phyloP scores from a whole-genome alignment of 2,113 vertebrate genomes.

The Nibea albiflora region DNA sequence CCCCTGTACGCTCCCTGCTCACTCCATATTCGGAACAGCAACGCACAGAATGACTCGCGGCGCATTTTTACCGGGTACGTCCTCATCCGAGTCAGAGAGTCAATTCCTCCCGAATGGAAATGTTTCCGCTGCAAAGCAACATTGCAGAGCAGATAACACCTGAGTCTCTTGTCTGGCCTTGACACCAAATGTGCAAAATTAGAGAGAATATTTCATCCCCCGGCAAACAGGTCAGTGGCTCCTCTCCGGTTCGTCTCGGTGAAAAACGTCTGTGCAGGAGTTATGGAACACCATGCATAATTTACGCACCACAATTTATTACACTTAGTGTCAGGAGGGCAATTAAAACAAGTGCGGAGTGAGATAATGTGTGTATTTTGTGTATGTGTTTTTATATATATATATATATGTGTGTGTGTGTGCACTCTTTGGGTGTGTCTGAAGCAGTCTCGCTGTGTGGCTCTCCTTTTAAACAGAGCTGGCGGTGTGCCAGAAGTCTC shows the following conservation, averaged over 20 bases:
- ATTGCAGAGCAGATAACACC: constrained; percentile 22
- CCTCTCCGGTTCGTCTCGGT: constrained; percentile 23
- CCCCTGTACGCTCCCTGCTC: neutral
- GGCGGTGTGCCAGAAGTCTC: constrained; percentile 57
- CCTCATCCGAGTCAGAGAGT: constrained; percentile 35
- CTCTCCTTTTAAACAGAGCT: constrained; percentile 39
- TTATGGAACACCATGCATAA: constrained; percentile 59
- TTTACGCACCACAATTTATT: constrained; percentile 64
- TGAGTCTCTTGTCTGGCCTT: neutral
- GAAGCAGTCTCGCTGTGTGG: constrained; percentile 35
- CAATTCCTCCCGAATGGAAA: constrained; percentile 37
- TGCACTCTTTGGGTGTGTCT: constrained; percentile 29
- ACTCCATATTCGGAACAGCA: constrained; percentile 6
- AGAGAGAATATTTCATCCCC: constrained; percentile 27
- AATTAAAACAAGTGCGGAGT: constrained; percentile 63
- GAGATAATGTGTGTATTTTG: constrained; percentile 29
- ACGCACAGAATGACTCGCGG: neutral
- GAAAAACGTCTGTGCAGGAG: constrained; percentile 27
- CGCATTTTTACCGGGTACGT: neutral
- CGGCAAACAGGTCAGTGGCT: constrained; percentile 43
- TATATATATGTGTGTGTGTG: neutral
- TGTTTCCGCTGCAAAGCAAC: constrained; percentile 17
- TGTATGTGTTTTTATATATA: constrained; percentile 24
- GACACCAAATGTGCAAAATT: constrained; percentile 10
- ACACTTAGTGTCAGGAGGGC: constrained; percentile 62